Evolutionary conservation across 1,140 invertebrate genomes (phyloP).

Genomic region (Lordiphosa stackelbergi): DNA sequence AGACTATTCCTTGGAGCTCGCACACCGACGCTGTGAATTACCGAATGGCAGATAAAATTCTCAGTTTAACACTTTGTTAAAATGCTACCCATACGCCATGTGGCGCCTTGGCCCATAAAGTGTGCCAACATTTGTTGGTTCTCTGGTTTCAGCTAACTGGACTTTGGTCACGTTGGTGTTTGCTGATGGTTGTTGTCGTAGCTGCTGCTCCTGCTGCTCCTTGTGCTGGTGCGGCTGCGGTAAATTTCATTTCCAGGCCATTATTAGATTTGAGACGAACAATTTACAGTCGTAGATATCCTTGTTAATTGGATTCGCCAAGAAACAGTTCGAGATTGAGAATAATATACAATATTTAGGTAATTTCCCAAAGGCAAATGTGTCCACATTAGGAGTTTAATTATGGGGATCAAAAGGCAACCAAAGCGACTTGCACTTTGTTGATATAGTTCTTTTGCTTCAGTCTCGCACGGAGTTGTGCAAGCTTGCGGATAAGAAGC

Average conservation of each 20-base stretch:
- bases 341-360: constrained; percentile 20
- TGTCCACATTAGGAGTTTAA: no score
- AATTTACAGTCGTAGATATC: constrained; percentile 48
- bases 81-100: constrained; percentile 57
- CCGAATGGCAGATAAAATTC: constrained; percentile 73
- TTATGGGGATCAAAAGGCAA: no score
- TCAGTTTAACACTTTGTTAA: constrained; percentile 76
- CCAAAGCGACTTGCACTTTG: no score
- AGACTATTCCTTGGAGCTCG: constrained; percentile 60
- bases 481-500: no score
- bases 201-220: constrained; percentile 5
- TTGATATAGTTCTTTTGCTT: no score
- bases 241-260: constrained; percentile 50
- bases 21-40: constrained; percentile 49
- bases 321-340: constrained; percentile 38
- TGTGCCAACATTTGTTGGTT: constrained; percentile 49
- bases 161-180: constrained; percentile 36
- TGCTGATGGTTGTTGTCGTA: constrained; percentile 12
- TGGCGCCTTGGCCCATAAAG: constrained; percentile 59
- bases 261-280: constrained; percentile 48
- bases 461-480: no score
- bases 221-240: constrained; percentile 32
- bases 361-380: no score
- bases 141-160: constrained; percentile 17
- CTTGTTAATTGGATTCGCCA: constrained; percentile 67